phyloP scores from a whole-genome alignment of 1,140 invertebrate genomes.

The Stegodyphus mimosarum region DNA sequence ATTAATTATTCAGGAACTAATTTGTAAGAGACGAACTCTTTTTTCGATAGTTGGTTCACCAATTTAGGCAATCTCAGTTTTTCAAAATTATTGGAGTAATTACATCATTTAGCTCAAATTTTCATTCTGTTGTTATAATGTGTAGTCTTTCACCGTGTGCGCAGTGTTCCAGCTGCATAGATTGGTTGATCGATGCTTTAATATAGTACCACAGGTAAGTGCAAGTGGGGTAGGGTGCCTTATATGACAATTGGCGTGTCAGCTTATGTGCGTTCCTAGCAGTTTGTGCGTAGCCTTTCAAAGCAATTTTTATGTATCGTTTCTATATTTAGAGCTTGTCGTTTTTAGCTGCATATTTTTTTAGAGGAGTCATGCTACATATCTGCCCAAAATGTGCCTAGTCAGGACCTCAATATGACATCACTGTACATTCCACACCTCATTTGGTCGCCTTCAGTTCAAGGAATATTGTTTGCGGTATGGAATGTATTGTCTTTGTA shows the following conservation, averaged over 20 bases:
- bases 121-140: conserved; percentile 20
- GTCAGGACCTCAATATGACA: conserved; percentile 56
- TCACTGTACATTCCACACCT: conserved; percentile 59
- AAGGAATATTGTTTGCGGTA: conserved; percentile 36
- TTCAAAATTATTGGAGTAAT: conserved; percentile 15
- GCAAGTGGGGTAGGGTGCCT: conserved; percentile 51
- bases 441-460: conserved; percentile 45
- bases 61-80: neutral
- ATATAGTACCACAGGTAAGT: conserved; percentile 20
- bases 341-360: conserved; percentile 55
- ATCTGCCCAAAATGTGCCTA: conserved; percentile 59
- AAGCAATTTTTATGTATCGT: conserved; percentile 27
- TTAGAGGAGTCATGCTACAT: conserved; percentile 58
- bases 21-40: neutral
- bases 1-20: too few species aligned
- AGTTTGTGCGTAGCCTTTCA: conserved; percentile 35
- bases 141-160: conserved; percentile 4
- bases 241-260: conserved; percentile 35
- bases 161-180: conserved; percentile 9
- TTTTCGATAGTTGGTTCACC: neutral
- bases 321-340: conserved; percentile 59
- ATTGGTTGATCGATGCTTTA: conserved; percentile 18
- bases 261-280: conserved; percentile 43
- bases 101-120: conserved; percentile 41
- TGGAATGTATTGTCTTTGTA: conserved; percentile 51